These are phyloP conservation scores for Takifugu bimaculatus DNA, from an alignment of 2,113 vertebrate genomes.

Conservation along the genomic window DNA sequence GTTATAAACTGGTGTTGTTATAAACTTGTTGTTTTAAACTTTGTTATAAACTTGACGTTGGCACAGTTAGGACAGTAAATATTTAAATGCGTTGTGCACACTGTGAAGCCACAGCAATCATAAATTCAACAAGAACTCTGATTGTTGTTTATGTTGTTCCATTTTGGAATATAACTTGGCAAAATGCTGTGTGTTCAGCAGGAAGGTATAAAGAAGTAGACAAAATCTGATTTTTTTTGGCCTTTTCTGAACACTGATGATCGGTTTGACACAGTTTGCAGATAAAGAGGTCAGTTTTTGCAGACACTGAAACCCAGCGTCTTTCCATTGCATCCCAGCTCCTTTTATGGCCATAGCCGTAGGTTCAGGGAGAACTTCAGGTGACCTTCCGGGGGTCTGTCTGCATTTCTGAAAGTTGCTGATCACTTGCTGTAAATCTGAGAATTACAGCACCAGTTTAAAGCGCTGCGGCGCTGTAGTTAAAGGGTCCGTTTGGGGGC, in stretches of 20 bases:
- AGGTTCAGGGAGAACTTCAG: slow-evolving; percentile 19
- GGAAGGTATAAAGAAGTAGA: too few relatives aligned
- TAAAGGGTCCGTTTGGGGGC: slow-evolving; percentile 45
- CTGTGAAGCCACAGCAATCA: slow-evolving; percentile 1
- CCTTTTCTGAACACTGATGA: too few relatives aligned
- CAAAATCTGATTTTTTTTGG: too few relatives aligned
- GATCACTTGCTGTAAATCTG: slow-evolving; percentile 41
- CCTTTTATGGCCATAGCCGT: neutral
- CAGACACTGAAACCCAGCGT: slow-evolving; percentile 6
- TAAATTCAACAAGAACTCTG: neutral
- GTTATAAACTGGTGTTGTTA: neutral
- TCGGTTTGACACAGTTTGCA: too few relatives aligned
- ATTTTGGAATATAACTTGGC: slow-evolving; percentile 7
- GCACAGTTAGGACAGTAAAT: slow-evolving; percentile 2
- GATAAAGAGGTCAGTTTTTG: neutral
- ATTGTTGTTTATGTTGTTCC: neutral
- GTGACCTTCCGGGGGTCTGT: slow-evolving; percentile 24
- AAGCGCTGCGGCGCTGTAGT: slow-evolving; percentile 40
- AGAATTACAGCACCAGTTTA: slow-evolving; percentile 49
- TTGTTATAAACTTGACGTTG: slow-evolving; percentile 5
- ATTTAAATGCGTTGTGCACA: slow-evolving; percentile 2
- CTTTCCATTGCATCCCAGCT: slow-evolving; percentile 3
- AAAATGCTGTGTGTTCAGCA: too few relatives aligned
- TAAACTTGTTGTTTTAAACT: slow-evolving; percentile 4
- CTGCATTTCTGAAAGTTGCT: slow-evolving; percentile 25